phyloP scores from a whole-genome alignment of 1,140 invertebrate species.

The Lysiphlebus fabarum region DNA sequence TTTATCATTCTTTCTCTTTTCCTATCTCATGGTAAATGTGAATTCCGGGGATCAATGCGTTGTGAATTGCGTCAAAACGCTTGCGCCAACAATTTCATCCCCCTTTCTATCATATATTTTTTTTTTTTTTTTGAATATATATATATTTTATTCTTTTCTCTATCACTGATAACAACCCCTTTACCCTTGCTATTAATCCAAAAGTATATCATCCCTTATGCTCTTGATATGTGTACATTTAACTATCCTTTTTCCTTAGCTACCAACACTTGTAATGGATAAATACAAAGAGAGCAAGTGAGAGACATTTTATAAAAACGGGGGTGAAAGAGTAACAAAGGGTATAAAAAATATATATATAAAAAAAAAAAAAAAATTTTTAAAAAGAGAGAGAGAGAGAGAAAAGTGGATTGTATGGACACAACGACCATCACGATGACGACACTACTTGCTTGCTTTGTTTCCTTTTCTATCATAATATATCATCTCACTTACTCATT shows the following conservation, averaged over 20 bases:
- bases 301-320: too few relatives aligned
- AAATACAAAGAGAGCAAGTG: too few relatives aligned
- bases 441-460: neutral
- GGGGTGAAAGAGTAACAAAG: too few relatives aligned
- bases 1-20: neutral
- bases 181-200: neutral
- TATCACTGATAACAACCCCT: neutral
- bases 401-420: too few relatives aligned
- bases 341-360: too few relatives aligned
- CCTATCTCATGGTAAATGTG: constrained; percentile 30
- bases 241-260: neutral
- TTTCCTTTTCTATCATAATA: neutral
- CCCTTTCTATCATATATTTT: constrained; percentile 11
- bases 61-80: constrained; percentile 47
- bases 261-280: neutral
- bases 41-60: constrained; percentile 53
- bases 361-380: too few relatives aligned
- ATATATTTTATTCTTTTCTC: neutral
- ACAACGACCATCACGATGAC: too few relatives aligned
- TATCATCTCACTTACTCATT: neutral
- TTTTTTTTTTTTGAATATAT: neutral
- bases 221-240: constrained; percentile 1
- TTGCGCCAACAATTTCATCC: constrained; percentile 40
- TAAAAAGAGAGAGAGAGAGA: too few relatives aligned
- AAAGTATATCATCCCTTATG: neutral